These are phyloP conservation scores for Marisa cornuarietis DNA, from an alignment of 1,140 invertebrate genomes.

Conservation along the genomic window DNA sequence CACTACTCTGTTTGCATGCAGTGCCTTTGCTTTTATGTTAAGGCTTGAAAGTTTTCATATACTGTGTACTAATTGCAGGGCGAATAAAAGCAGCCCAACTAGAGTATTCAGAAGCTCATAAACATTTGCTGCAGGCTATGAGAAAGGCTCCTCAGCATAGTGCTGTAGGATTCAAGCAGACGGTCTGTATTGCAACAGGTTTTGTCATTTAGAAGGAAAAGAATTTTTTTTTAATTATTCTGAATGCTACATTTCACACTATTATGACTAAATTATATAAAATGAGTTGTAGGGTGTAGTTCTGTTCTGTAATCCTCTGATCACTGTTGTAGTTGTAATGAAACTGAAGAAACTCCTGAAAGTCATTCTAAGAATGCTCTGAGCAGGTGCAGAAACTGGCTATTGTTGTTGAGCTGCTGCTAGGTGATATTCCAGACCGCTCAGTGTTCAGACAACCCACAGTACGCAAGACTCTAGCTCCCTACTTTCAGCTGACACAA, in stretches of 20 bases:
- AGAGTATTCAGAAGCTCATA: constrained; percentile 96
- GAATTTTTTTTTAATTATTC: too few species aligned
- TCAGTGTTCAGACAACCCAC: constrained; percentile 80
- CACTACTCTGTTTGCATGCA: too few species aligned
- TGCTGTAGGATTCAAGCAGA: constrained; percentile 98
- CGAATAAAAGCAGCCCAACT: constrained; percentile 96
- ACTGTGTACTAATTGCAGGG: constrained; percentile 69
- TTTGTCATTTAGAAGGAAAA: too few species aligned
- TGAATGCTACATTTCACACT: too few species aligned
- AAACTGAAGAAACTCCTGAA: too few species aligned
- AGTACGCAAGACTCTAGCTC: constrained; percentile 85
- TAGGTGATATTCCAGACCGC: constrained; percentile 96
- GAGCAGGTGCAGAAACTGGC: constrained; percentile 86
- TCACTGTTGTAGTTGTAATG: too few species aligned
- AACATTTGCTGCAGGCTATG: constrained; percentile 90
- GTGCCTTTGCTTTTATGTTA: too few species aligned
- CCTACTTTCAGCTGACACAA: constrained; percentile 98
- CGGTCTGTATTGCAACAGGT: constrained; percentile 71
- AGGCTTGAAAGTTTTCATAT: too few species aligned
- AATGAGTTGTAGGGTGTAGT: too few species aligned
- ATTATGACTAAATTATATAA: too few species aligned
- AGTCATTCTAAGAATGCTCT: constrained; percentile 13
- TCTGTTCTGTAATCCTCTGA: too few species aligned
- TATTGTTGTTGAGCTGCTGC: constrained; percentile 92
- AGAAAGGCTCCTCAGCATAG: constrained; percentile 96